phyloP scores from a whole-genome alignment of 2,797 vertebrate genomes.

The Myiothlypis chrysogaster region DNA sequence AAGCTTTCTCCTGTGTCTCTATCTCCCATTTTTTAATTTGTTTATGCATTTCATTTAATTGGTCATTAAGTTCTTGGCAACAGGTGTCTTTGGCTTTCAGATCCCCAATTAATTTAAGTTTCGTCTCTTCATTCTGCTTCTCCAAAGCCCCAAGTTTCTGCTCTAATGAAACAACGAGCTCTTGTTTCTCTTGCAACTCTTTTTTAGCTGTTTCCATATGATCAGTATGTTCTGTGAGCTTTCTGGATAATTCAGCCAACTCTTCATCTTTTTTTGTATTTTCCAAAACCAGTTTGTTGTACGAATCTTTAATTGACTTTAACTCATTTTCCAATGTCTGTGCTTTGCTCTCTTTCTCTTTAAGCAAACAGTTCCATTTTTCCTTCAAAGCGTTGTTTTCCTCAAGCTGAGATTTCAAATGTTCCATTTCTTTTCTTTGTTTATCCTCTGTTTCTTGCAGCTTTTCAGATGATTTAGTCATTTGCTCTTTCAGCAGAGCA shows the following conservation, averaged over 20 bases:
- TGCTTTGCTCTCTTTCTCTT: conserved; percentile 69
- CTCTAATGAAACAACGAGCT: conserved; percentile 76
- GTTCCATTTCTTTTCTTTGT: conserved; percentile 51
- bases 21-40: conserved; percentile 72
- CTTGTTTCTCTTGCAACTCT: conserved; percentile 72
- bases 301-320: conserved; percentile 81
- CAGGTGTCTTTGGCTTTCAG: conserved; percentile 69
- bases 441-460: conserved; percentile 72
- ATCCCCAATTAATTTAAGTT: conserved; percentile 68
- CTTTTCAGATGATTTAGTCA: conserved; percentile 67
- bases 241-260: conserved; percentile 69
- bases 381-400: conserved; percentile 68
- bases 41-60: conserved; percentile 74
- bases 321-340: conserved; percentile 79
- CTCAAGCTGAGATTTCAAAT: conserved; percentile 72
- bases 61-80: conserved; percentile 72
- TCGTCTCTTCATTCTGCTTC: conserved; percentile 69
- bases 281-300: conserved; percentile 79
- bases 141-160: conserved; percentile 63
- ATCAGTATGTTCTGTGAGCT: conserved; percentile 68
- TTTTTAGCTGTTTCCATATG: conserved; percentile 62
- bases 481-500: conserved; percentile 80
- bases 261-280: conserved; percentile 74
- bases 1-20: conserved; percentile 52
- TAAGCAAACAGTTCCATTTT: conserved; percentile 68